Percentiles rank a stretch among this genome's conserved stretches.
These are phyloP conservation scores for Craseonycteris thonglongyai DNA, from an alignment of 2,113 vertebrate genomes.

Conservation along the genomic window DNA sequence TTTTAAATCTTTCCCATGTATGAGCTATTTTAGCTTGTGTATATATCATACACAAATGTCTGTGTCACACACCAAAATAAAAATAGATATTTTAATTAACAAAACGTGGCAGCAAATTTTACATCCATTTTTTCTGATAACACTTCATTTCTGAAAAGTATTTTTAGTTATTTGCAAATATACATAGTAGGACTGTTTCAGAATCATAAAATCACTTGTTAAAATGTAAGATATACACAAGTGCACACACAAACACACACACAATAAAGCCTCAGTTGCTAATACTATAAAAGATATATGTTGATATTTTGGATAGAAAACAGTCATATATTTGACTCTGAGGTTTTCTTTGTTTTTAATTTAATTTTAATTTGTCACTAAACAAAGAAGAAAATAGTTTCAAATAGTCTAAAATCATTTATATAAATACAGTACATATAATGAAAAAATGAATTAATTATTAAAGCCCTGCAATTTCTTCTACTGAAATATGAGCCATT, in stretches of 20 bases:
- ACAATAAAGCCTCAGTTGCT: not conserved
- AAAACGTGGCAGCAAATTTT: not conserved
- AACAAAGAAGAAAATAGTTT: not conserved
- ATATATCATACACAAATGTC: not conserved
- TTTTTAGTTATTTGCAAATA: not conserved
- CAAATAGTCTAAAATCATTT: not conserved
- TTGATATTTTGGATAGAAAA: not conserved
- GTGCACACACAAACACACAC: not conserved
- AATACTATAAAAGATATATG: not conserved
- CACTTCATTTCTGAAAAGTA: not conserved
- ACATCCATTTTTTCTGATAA: not conserved
- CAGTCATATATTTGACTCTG: not conserved
- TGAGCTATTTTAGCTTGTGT: not conserved
- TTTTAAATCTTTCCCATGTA: not conserved
- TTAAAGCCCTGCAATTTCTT: not conserved
- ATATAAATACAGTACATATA: not conserved
- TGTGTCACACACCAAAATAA: not conserved
- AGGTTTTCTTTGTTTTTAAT: not conserved
- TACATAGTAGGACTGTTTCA: not conserved
- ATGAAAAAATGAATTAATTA: not conserved
- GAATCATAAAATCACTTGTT: not conserved
- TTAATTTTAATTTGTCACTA: not conserved
- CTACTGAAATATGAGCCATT: not conserved
- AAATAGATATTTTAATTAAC: not conserved
- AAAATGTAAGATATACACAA: not conserved